Percentiles rank a stretch among this genome's conserved stretches.
phyloP scores from a whole-genome alignment of 2,888 invertebrate species.

The Metellina segmentata region DNA sequence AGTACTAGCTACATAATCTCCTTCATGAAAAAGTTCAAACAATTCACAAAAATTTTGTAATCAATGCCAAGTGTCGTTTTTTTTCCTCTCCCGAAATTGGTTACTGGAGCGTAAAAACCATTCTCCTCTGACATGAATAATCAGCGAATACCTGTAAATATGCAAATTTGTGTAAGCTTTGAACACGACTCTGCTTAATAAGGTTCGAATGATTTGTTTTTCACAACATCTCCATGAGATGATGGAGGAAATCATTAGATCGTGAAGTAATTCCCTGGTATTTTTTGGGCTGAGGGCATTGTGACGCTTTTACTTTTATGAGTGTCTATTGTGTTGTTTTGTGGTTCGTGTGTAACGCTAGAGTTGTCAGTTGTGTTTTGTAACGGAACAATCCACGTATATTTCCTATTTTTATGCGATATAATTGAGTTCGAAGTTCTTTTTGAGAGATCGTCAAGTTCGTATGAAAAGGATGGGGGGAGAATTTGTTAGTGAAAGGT shows the following conservation, averaged over 20 bases:
- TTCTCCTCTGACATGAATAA: not conserved
- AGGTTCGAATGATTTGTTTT: too few species aligned
- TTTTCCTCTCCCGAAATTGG: not conserved
- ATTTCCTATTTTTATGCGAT: not conserved
- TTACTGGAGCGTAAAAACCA: not conserved
- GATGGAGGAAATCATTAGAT: not conserved
- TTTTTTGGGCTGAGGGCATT: not conserved
- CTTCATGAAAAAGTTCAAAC: not conserved
- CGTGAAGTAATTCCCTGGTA: not conserved
- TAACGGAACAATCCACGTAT: not conserved
- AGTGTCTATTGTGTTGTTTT: not conserved
- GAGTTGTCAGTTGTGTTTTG: not conserved
- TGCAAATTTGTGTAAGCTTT: not conserved
- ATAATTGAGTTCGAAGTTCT: not conserved
- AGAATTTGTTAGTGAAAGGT: too few species aligned
- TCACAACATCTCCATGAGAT: not conserved
- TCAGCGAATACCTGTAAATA: not conserved
- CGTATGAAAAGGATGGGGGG: too few species aligned
- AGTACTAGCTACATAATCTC: not conserved
- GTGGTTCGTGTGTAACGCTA: not conserved
- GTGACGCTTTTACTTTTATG: not conserved
- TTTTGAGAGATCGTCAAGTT: too few species aligned
- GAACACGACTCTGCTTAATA: not conserved
- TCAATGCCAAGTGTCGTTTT: not conserved
- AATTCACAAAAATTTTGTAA: not conserved